phyloP scores from a whole-genome alignment of 2,113 vertebrate genomes.

The Mobula hypostoma region DNA sequence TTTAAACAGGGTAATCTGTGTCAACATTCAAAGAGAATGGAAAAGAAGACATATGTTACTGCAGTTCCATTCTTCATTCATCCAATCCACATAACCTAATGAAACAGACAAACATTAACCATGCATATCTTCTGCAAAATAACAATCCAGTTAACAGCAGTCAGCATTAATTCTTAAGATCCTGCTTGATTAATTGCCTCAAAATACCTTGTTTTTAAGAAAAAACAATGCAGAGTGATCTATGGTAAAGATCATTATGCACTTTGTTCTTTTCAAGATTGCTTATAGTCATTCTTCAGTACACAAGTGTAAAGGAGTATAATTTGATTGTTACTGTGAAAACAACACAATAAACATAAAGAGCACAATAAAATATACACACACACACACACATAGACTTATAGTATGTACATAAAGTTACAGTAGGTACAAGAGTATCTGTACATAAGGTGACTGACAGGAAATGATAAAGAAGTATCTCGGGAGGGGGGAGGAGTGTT shows the following conservation, averaged over 20 bases:
- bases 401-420: too few relatives aligned
- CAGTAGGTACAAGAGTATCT: too few relatives aligned
- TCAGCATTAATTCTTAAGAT: neutral
- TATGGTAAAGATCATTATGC: neutral
- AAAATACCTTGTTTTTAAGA: neutral
- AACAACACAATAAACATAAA: too few relatives aligned
- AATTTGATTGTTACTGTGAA: too few relatives aligned
- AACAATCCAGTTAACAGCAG: neutral
- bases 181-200: neutral
- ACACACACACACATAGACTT: too few relatives aligned
- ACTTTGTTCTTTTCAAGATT: neutral
- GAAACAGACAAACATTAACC: neutral
- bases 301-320: too few relatives aligned
- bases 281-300: too few relatives aligned
- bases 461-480: too few relatives aligned
- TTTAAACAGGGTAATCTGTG: neutral
- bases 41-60: neutral
- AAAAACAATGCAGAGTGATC: neutral
- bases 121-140: neutral
- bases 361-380: too few relatives aligned
- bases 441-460: too few relatives aligned
- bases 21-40: neutral
- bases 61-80: neutral
- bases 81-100: neutral
- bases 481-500: too few relatives aligned